Base-by-base conservation (phyloP, 2,888 invertebrate genomes). In the Zygothrica quintamaculata region DNA sequence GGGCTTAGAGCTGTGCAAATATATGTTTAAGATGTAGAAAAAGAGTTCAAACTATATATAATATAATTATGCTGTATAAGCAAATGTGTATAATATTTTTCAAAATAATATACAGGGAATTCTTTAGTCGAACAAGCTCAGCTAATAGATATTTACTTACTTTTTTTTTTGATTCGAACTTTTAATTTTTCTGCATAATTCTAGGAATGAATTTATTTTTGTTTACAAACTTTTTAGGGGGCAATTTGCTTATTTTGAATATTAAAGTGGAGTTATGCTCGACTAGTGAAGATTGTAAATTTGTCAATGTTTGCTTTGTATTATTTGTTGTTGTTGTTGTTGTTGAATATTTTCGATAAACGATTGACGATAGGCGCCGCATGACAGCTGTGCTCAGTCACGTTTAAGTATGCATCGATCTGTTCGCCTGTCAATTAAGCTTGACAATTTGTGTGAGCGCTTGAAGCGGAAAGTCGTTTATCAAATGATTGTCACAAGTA, bases 401-500 rank as follows among this genome's bases (percentile, higher is more conserved):
- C 64, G 70, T 55, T 68, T 46, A 36, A 42, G 18, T 26, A 33
- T 37, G 31, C 47, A 59, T 22, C 68, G 40, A 66, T 50, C 42
- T 47, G 40, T 53, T 57, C 36, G 53, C 29, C 58, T 73, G 73
- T 65, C 73, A 73, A 69, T 74, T 69, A 73, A 74, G 52, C 62
- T 65, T 60, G 48, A 56, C 64, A 64, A 70, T 70, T 68, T 57
- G 39, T 55, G 48, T 58, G 52, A 3, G 7, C 33, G 33, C 25
- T 25, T 39, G 39, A n/a, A 34, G 39, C 52, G 37, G 12, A 65
- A 60, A 59, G 51, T 44, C 53, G 66, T 67, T 75, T 71, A 75
- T 75, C 71, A 75, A 74, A 69, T 69, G 61, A 55, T 60, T 67
- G 67, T 69, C 75, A 67, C 66, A 75, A 55, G 42, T 39, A 39